Evolutionary conservation across 1,140 invertebrate genomes (phyloP).

Genomic region (Acromyrmex heyeri): DNA sequence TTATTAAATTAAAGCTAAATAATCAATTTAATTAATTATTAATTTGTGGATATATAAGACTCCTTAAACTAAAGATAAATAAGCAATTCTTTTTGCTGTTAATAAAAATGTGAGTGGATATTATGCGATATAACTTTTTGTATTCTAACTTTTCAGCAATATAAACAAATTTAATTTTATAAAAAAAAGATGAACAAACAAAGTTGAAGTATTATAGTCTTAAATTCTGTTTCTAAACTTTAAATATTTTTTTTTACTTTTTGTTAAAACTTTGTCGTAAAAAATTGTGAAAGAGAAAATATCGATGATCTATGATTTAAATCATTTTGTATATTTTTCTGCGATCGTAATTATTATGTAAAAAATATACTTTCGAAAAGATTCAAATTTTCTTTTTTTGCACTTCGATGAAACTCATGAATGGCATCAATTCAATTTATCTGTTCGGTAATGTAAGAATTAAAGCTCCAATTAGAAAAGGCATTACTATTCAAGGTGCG

Average conservation of each 20-base stretch:
- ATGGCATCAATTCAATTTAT: constrained; percentile 12
- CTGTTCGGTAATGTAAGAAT: not conserved
- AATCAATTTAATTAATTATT: not conserved
- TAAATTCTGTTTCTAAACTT: not conserved
- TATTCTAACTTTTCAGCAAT: not conserved
- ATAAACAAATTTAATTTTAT: not conserved
- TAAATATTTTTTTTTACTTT: not conserved
- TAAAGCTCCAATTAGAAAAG: constrained; percentile 60
- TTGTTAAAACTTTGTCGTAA: not conserved
- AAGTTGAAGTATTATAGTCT: not conserved
- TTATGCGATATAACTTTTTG: not conserved
- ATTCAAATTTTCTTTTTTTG: not conserved
- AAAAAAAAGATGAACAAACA: not conserved
- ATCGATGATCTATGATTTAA: not conserved
- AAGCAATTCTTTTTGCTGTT: not conserved
- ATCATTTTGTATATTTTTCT: not conserved
- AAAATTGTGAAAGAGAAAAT: not conserved
- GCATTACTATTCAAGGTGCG: constrained; percentile 58
- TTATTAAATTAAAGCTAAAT: not conserved
- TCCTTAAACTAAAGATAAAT: not conserved
- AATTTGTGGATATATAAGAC: no score
- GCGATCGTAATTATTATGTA: not conserved
- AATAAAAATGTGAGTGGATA: not conserved
- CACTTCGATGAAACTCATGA: not conserved
- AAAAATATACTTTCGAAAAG: not conserved